These are phyloP conservation scores for Danaus chrysippus DNA, from an alignment of 2,888 invertebrate species.

Conservation along the genomic window DNA sequence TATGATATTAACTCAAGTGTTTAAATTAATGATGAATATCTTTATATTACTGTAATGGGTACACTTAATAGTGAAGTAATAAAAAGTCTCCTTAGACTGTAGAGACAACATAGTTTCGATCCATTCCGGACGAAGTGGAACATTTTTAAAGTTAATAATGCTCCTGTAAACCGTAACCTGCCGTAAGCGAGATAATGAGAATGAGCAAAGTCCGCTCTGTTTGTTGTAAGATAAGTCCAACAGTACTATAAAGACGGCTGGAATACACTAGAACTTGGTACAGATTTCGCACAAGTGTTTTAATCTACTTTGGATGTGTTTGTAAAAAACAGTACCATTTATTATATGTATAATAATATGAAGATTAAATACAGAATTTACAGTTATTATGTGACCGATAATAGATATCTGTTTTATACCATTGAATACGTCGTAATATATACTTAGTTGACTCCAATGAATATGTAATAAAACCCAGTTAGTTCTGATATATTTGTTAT, in stretches of 20 bases:
- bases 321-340: neutral
- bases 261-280: slow-evolving; percentile 13
- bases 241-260: slow-evolving; percentile 16
- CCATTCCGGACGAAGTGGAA: slow-evolving; percentile 15
- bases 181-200: slow-evolving; percentile 27
- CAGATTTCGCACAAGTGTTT: slow-evolving; percentile 9
- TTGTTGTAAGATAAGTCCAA: slow-evolving; percentile 25
- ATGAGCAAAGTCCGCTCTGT: slow-evolving; percentile 27
- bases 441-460: no score
- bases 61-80: neutral
- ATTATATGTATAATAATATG: neutral
- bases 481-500: no score
- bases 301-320: neutral
- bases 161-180: slow-evolving; percentile 24
- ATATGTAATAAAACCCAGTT: no score
- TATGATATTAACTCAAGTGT: no score
- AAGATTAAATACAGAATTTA: neutral
- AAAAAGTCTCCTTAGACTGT: slow-evolving; percentile 7
- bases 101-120: slow-evolving; percentile 20
- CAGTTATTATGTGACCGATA: neutral
- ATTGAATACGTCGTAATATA: no score
- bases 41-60: neutral
- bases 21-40: no score
- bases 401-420: no score
- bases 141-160: slow-evolving; percentile 24